phyloP scores from a whole-genome alignment of 2,888 invertebrate genomes.

The Morpho helenor region DNA sequence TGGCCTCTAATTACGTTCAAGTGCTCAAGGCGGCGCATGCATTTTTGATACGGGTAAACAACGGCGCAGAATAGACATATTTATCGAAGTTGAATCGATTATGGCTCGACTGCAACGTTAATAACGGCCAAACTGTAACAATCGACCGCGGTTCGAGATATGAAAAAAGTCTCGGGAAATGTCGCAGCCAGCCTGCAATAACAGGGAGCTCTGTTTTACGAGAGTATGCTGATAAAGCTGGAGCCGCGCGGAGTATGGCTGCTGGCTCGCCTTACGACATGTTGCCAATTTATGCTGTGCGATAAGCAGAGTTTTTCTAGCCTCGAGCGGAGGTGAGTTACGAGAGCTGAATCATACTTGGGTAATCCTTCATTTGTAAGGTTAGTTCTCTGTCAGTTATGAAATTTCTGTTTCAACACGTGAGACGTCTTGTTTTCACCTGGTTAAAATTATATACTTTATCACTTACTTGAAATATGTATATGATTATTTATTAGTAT shows the following conservation, averaged over 20 bases:
- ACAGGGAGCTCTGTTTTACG: constrained; percentile 71
- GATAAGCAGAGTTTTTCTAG: constrained; percentile 76
- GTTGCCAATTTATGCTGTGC: constrained; percentile 76
- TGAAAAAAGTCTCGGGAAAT: constrained; percentile 69
- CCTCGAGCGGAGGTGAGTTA: constrained; percentile 60
- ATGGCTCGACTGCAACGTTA: constrained; percentile 51
- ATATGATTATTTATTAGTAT: too few relatives aligned
- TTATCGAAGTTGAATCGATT: constrained; percentile 65
- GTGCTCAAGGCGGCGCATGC: constrained; percentile 67
- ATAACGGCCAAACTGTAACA: constrained; percentile 33
- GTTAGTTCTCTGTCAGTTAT: constrained; percentile 13
- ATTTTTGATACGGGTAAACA: constrained; percentile 42
- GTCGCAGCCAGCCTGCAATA: constrained; percentile 65
- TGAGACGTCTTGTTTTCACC: too few relatives aligned
- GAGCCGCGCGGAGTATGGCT: constrained; percentile 50
- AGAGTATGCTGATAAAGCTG: constrained; percentile 69
- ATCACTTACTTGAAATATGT: too few relatives aligned
- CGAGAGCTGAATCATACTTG: constrained; percentile 50
- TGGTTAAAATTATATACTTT: too few relatives aligned
- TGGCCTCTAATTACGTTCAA: constrained; percentile 72
- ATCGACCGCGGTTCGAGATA: constrained; percentile 50
- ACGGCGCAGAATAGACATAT: constrained; percentile 71
- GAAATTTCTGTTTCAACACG: not conserved
- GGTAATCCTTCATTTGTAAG: constrained; percentile 38
- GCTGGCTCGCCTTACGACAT: constrained; percentile 72